phyloP scores from a whole-genome alignment of 2,888 invertebrate species.

The Caenorhabditis drosophilae region DNA sequence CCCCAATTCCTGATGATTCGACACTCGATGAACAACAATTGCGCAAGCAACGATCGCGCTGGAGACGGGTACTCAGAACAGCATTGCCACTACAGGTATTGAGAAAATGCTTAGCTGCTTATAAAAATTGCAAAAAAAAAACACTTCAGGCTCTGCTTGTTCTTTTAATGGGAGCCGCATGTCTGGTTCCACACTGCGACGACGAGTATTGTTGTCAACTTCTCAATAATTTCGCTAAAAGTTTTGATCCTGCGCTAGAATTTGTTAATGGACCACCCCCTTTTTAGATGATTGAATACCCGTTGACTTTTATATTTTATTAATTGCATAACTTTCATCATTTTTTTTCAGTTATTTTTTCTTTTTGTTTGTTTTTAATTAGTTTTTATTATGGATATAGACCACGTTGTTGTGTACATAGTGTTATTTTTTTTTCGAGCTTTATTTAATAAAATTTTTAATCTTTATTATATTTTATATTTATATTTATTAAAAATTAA shows the following conservation, averaged over 20 bases:
- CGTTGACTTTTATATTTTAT: too few species aligned
- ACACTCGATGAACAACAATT: conserved; percentile 46
- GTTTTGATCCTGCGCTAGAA: conserved; percentile 85
- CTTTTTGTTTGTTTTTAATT: too few species aligned
- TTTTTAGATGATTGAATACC: too few species aligned
- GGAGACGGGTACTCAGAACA: conserved; percentile 67
- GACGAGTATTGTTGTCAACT: conserved; percentile 86
- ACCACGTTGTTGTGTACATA: too few species aligned
- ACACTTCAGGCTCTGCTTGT: conserved; percentile 81
- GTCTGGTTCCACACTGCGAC: conserved; percentile 83
- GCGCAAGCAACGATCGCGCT: conserved; percentile 61
- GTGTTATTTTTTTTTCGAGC: too few species aligned
- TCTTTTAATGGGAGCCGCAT: conserved; percentile 88
- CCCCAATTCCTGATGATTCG: conserved; percentile 57
- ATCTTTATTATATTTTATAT: too few species aligned
- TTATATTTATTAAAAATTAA: too few species aligned
- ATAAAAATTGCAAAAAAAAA: background rate
- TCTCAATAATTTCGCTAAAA: conserved; percentile 82
- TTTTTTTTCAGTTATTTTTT: too few species aligned
- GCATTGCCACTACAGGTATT: conserved; percentile 77
- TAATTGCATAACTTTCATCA: too few species aligned
- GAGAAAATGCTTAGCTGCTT: too few species aligned
- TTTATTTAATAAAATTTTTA: too few species aligned
- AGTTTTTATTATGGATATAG: too few species aligned
- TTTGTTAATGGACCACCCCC: conserved; percentile 94